Evolutionary conservation across 2,888 invertebrate genomes (phyloP).

Genomic region (Agapostemon virescens): DNA sequence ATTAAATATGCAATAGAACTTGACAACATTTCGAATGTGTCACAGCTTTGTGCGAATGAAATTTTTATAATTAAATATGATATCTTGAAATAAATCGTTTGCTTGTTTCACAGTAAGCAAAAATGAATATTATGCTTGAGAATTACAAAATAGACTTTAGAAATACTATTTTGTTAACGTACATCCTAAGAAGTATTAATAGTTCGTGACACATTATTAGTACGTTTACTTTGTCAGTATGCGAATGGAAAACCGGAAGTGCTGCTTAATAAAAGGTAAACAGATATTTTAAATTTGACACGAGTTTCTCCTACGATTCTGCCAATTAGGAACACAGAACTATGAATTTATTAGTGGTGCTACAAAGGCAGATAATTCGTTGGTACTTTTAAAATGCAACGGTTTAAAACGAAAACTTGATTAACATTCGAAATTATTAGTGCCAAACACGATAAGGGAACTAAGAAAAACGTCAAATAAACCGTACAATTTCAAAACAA

Average conservation of each 20-base stretch:
- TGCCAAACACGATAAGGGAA: not conserved
- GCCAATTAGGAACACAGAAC: not conserved
- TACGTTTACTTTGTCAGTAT: not conserved
- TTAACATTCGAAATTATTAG: slow-evolving; percentile 14
- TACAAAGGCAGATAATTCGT: not conserved
- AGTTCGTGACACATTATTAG: not conserved
- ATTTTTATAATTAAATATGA: not conserved
- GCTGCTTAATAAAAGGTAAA: not conserved
- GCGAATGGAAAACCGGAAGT: not conserved
- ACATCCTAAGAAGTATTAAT: no score
- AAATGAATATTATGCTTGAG: not conserved
- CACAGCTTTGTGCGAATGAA: not conserved
- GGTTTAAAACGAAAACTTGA: rapidly evolving
- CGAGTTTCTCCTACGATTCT: not conserved
- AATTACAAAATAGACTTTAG: not conserved
- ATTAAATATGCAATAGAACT: no score
- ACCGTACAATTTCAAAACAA: not conserved
- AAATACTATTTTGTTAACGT: no score
- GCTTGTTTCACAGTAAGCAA: not conserved
- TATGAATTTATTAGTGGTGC: not conserved
- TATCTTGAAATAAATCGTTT: not conserved
- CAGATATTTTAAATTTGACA: not conserved
- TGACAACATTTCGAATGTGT: not conserved
- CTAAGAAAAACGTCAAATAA: not conserved
- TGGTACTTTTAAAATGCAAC: not conserved